phyloP scores from a whole-genome alignment of 2,888 invertebrate species.

The Hyppa rectilinea region DNA sequence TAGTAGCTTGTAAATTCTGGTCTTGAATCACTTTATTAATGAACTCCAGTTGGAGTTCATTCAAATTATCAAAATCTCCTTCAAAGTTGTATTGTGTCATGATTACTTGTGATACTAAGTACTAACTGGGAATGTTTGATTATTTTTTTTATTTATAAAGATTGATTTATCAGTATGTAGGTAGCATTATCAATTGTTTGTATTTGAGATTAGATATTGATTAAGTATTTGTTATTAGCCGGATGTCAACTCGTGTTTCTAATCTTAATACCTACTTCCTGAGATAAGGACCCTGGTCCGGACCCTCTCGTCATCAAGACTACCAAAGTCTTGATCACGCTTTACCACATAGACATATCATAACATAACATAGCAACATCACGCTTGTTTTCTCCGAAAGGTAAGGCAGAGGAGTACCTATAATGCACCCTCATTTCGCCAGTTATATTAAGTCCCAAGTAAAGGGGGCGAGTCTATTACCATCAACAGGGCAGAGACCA shows the following conservation, averaged over 20 bases:
- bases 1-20: constrained; percentile 65
- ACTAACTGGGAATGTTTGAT: background rate
- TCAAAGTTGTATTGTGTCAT: constrained; percentile 69
- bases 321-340: too few species aligned
- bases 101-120: background rate
- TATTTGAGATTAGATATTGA: background rate
- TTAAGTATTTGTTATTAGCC: background rate
- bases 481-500: too few species aligned
- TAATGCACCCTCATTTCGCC: too few species aligned
- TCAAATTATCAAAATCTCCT: constrained; percentile 67
- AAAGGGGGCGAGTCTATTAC: too few species aligned
- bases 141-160: background rate
- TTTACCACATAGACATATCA: too few species aligned
- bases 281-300: background rate
- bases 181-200: background rate
- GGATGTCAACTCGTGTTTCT: background rate
- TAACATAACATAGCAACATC: too few species aligned
- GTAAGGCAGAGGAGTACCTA: too few species aligned
- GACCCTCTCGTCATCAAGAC: too few species aligned
- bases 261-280: background rate
- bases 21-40: constrained; percentile 71
- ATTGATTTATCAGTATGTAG: background rate
- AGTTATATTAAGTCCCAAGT: too few species aligned
- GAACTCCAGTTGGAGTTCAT: constrained; percentile 67
- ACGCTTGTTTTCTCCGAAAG: too few species aligned